These are phyloP conservation scores for Glaucidium brasilianum DNA, from an alignment of 2,113 vertebrate genomes.

Conservation along the genomic window DNA sequence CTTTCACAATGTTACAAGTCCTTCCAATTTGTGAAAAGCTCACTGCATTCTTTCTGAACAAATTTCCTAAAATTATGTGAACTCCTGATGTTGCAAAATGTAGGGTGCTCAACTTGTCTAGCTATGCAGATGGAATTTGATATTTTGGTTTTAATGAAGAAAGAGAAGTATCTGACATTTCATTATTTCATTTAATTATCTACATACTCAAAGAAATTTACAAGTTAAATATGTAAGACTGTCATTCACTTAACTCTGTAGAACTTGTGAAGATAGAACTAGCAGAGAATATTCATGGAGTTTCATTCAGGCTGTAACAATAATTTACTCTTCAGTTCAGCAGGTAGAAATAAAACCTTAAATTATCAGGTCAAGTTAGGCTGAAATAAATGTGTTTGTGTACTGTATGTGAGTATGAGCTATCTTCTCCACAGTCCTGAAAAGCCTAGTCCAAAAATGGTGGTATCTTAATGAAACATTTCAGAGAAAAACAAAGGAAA, in stretches of 20 bases:
- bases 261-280: neutral
- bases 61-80: neutral
- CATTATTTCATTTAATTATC: neutral
- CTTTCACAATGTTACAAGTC: neutral
- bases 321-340: neutral
- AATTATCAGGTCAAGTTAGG: accelerated
- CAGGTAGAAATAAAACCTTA: neutral
- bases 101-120: neutral
- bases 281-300: neutral
- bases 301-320: neutral
- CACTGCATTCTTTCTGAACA: neutral
- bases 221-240: neutral
- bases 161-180: neutral
- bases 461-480: neutral
- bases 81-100: neutral
- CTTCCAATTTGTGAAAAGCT: neutral
- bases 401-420: neutral
- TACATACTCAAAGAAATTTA: neutral
- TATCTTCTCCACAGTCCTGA: accelerated
- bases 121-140: neutral
- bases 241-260: neutral
- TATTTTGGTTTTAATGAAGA: neutral
- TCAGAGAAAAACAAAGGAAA: neutral
- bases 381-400: neutral
- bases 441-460: neutral